Percentiles rank a stretch among this genome's conserved stretches.
These are phyloP conservation scores for Noctua comes DNA, from an alignment of 2,888 invertebrate genomes.

Conservation along the genomic window DNA sequence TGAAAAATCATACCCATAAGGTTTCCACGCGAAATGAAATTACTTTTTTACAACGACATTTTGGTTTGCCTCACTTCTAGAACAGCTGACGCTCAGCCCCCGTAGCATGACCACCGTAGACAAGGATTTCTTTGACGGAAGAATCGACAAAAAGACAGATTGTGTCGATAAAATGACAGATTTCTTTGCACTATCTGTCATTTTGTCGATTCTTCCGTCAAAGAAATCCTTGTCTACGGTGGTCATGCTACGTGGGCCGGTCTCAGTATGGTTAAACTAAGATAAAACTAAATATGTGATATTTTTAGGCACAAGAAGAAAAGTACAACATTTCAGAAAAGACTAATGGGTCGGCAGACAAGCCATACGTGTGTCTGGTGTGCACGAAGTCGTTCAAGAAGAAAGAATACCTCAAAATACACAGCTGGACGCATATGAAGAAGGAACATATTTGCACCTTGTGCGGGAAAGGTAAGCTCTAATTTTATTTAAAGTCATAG, in stretches of 20 bases:
- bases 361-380: conserved; percentile 93
- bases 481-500: neutral
- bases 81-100: neutral
- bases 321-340: conserved; percentile 72
- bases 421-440: conserved; percentile 94
- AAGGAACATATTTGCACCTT: conserved; percentile 94
- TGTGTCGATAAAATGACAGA: too few species aligned
- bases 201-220: too few species aligned
- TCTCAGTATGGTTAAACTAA: neutral
- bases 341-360: conserved; percentile 74
- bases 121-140: too few species aligned
- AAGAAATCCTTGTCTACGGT: too few species aligned
- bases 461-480: conserved; percentile 91
- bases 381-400: conserved; percentile 94
- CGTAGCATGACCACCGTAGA: too few species aligned
- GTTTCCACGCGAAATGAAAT: neutral
- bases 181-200: too few species aligned
- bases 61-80: neutral
- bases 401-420: conserved; percentile 95
- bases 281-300: neutral
- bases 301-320: conserved; percentile 49
- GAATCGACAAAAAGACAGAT: too few species aligned
- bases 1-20: neutral
- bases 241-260: too few species aligned
- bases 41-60: neutral